phyloP scores from a whole-genome alignment of 92 coral and sea anemone species.

The Phenganax stokvisi region DNA sequence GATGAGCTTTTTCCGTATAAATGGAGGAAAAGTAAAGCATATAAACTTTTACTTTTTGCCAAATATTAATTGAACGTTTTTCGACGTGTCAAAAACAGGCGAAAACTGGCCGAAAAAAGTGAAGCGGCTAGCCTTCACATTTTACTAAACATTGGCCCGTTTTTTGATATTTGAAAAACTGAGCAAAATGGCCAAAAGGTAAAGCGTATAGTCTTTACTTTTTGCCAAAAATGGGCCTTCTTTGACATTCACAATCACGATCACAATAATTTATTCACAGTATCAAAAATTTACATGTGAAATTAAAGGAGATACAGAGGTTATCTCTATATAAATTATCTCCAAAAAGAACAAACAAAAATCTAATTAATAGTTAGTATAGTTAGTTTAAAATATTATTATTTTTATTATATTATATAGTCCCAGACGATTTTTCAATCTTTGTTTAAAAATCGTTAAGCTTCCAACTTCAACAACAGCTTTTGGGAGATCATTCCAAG shows the following conservation, averaged over 20 bases:
- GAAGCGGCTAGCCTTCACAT: no score
- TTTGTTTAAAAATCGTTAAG: not conserved
- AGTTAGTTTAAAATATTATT: not conserved
- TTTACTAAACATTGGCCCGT: no score
- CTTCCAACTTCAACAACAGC: slow-evolving; percentile 45
- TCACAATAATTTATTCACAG: slow-evolving; percentile 3
- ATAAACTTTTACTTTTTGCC: no score
- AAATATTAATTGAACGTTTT: no score
- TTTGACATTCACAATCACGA: not conserved
- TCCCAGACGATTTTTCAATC: not conserved
- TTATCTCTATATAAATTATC: slow-evolving; percentile 7
- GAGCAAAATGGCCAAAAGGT: no score
- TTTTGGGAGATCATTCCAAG: slow-evolving; percentile 40
- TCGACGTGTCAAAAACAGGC: no score
- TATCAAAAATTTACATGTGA: not conserved
- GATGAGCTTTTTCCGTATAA: no score
- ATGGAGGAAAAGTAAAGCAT: no score
- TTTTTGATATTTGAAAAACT: no score
- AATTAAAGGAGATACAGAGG: not conserved
- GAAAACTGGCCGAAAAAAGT: no score
- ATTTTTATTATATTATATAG: not conserved
- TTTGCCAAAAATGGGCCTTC: no score
- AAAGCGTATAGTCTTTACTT: no score
- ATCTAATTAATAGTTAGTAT: not conserved
- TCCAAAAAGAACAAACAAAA: not conserved